phyloP scores from a whole-genome alignment of 2,888 invertebrate genomes.

The Aspidapion aeneum region DNA sequence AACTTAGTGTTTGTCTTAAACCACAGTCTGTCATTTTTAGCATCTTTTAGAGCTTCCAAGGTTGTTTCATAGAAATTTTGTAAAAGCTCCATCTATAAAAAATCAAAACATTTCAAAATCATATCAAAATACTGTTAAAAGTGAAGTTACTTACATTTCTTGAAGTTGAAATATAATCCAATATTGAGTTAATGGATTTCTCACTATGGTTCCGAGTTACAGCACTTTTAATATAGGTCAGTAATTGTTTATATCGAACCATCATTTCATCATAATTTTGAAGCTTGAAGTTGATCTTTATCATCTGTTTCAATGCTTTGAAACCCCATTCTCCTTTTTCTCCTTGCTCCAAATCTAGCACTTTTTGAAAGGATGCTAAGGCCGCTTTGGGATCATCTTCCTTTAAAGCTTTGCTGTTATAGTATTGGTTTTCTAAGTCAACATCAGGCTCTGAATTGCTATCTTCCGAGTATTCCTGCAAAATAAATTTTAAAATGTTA shows the following conservation, averaged over 20 bases:
- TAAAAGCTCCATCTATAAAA: slow-evolving; percentile 96
- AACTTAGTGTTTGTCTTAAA: slow-evolving; percentile 99
- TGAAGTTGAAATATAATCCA: slow-evolving; percentile 99
- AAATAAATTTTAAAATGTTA: slow-evolving; percentile 3
- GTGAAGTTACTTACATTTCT: slow-evolving; percentile 97
- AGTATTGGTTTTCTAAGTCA: slow-evolving; percentile 99
- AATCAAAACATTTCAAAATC: too few relatives aligned
- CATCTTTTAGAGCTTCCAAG: slow-evolving; percentile 90
- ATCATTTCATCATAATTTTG: slow-evolving; percentile 84
- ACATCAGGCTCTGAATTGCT: slow-evolving; percentile 99
- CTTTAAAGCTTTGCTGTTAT: slow-evolving; percentile 97
- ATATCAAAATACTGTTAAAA: too few relatives aligned
- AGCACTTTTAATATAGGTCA: slow-evolving; percentile 98
- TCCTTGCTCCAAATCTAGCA: slow-evolving; percentile 92
- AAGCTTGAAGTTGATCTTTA: slow-evolving; percentile 98
- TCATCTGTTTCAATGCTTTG: slow-evolving; percentile 99
- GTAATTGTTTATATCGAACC: slow-evolving; percentile 80
- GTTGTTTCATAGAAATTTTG: slow-evolving; percentile 99
- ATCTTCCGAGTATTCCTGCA: slow-evolving; percentile 79
- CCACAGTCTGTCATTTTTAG: slow-evolving; percentile 98
- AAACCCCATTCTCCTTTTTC: slow-evolving; percentile 99
- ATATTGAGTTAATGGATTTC: slow-evolving; percentile 98
- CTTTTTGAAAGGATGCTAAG: slow-evolving; percentile 90
- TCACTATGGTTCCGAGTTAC: slow-evolving; percentile 99
- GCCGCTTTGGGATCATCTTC: slow-evolving; percentile 94